Percentiles rank a stretch among this genome's conserved stretches.
phyloP scores from a whole-genome alignment of 2,113 vertebrate species.

The Chamaea fasciata region DNA sequence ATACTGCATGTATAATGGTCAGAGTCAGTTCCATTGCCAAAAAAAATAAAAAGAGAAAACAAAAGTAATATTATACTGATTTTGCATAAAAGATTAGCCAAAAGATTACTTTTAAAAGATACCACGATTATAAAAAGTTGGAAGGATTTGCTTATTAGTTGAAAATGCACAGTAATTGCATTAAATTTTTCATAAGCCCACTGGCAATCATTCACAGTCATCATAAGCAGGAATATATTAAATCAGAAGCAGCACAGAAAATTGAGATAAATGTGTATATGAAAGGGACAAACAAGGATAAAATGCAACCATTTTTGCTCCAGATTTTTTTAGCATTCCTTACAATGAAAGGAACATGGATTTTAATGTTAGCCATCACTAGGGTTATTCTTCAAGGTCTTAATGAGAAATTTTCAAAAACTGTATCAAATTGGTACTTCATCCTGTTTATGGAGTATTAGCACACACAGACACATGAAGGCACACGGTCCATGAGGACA shows the following conservation, averaged over 20 bases:
- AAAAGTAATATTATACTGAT: constrained; percentile 48
- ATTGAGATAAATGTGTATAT: neutral
- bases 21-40: constrained; percentile 73
- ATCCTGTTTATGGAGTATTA: neutral
- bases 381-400: neutral
- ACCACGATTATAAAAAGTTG: constrained; percentile 29
- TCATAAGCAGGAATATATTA: constrained; percentile 53
- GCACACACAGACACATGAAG: neutral
- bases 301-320: neutral
- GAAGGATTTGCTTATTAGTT: constrained; percentile 60
- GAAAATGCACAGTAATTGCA: constrained; percentile 54
- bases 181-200: constrained; percentile 23
- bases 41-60: constrained; percentile 28
- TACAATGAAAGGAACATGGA: neutral
- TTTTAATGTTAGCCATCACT: neutral
- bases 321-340: constrained; percentile 27
- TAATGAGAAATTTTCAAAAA: neutral
- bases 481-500: neutral
- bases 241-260: constrained; percentile 59
- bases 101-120: constrained; percentile 51
- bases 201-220: constrained; percentile 26
- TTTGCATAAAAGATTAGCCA: constrained; percentile 60
- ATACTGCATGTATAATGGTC: constrained; percentile 68
- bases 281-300: constrained; percentile 16
- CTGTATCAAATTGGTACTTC: neutral